A percentile compares a stretch with the other conserved stretches of the same genome.
These are phyloP conservation scores for Pavo muticus DNA, from an alignment of 2,113 vertebrate species.

Conservation along the genomic window DNA sequence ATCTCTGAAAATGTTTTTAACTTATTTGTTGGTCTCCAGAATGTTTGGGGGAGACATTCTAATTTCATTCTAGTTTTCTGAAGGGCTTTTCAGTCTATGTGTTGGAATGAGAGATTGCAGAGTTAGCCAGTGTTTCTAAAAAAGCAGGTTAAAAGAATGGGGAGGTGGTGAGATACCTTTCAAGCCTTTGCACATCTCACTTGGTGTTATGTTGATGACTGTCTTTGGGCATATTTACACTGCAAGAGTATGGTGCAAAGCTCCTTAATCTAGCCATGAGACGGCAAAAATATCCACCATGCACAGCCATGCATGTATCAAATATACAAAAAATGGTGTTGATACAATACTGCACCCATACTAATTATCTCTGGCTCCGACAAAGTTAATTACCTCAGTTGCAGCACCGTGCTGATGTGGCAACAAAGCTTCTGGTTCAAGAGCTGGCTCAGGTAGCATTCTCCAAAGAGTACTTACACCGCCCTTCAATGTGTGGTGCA, in stretches of 20 bases:
- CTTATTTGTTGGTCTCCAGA: background rate
- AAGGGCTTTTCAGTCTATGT: background rate
- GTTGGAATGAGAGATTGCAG: background rate
- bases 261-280: background rate
- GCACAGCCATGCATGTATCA: background rate
- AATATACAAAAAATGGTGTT: background rate
- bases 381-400: background rate
- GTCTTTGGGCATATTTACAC: background rate
- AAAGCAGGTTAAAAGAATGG: background rate
- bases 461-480: background rate
- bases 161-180: background rate
- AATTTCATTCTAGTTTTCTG: background rate
- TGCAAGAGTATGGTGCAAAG: background rate
- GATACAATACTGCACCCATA: background rate
- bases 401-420: constrained; percentile 13
- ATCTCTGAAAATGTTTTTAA: background rate
- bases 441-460: background rate
- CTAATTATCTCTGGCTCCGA: background rate
- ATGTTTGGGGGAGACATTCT: background rate
- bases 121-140: background rate
- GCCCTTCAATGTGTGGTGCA: background rate
- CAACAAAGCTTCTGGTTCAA: background rate
- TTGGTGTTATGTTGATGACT: background rate
- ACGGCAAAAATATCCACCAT: background rate
- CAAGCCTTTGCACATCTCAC: background rate